Base-by-base conservation (phyloP, 2,797 vertebrate genomes). In the Phrynocephalus guinanensis region DNA sequence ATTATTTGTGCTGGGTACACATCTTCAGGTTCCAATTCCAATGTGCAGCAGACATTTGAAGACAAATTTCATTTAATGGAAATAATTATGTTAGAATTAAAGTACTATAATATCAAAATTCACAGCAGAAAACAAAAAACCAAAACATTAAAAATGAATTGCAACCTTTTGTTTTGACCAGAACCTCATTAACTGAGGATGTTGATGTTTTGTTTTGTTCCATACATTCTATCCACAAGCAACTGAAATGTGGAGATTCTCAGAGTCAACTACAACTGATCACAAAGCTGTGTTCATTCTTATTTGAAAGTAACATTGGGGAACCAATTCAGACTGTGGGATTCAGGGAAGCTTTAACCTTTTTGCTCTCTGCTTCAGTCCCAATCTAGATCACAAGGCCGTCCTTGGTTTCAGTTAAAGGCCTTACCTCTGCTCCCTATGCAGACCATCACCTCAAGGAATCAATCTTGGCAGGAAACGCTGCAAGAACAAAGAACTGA, bases 1-100 rank as follows among this genome's bases (percentile, higher is more conserved):
- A 93, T 93, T 91, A 93, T 93, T 91, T 93, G 89, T 91, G 67
- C 86, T 92, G 72, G 93, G 91, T 91, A 90, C 52, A 75, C 85
- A 79, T 70, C 72, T 88, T 75, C 89, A 84, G 89, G 79, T 82
- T 86, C 85, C 82, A 92, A 68, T 83, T 85, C 87, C 86, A 71
- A 38, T 87, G 52, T 56, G 52, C 52, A 56, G 52, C 8, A 1
- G 86, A 91, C 90, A 89, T 91, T 91, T 86, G 76, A 93, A 91
- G 92, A 86, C 60, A 86, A 71, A 85, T 75, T 86, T 83, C 82
- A 0, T 67, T 18, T 56, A 83, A 44, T 7, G 20, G 24, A 75
- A 24, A 76, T 9, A 52, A 16, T 30, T 77, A 26, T 24, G 18
- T 67, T 56, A 56, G 52, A 56, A 56, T n/a, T 24, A 63, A 33